Conservation (phyloP, 2,113 vertebrate genomes). For the Dicrurus megarhynchus region DNA sequence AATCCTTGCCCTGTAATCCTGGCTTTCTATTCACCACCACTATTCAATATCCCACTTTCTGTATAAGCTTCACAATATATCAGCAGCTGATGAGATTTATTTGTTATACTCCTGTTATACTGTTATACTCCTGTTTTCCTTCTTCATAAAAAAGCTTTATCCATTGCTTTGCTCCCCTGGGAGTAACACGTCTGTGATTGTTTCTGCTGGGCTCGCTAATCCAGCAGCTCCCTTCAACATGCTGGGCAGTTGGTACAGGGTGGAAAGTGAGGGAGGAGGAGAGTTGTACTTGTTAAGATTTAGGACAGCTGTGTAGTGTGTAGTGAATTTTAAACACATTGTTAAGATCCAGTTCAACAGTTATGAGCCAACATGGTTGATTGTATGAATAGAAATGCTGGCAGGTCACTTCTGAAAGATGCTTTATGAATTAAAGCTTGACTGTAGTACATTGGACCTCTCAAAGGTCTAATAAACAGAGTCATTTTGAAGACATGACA, state of each 20-base stretch:
- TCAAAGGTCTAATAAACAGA: not conserved
- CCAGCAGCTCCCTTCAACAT: not conserved
- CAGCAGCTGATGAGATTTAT: conserved; percentile 60
- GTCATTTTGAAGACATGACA: not conserved
- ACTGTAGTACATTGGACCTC: not conserved
- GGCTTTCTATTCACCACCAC: conserved; percentile 39
- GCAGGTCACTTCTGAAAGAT: not conserved
- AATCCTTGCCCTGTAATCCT: conserved; percentile 60
- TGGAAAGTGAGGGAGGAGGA: not conserved
- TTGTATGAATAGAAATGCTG: not conserved
- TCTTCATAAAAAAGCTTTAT: conserved; percentile 48
- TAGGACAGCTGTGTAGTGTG: not conserved
- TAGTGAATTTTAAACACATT: conserved; percentile 33
- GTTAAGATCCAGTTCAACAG: conserved; percentile 48
- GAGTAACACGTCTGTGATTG: conserved; percentile 11
- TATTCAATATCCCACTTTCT: conserved; percentile 57
- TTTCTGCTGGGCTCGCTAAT: conserved; percentile 43
- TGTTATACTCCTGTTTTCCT: conserved; percentile 45
- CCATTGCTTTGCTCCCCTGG: not conserved
- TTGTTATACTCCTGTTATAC: conserved; percentile 26
- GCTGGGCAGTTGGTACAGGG: not conserved
- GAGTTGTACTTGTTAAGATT: not conserved
- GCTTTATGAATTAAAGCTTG: not conserved
- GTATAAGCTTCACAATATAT: conserved; percentile 39
- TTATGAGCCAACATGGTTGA: not conserved